Conservation (phyloP, 1,140 invertebrate species). For the Cyclargus thomasi region DNA sequence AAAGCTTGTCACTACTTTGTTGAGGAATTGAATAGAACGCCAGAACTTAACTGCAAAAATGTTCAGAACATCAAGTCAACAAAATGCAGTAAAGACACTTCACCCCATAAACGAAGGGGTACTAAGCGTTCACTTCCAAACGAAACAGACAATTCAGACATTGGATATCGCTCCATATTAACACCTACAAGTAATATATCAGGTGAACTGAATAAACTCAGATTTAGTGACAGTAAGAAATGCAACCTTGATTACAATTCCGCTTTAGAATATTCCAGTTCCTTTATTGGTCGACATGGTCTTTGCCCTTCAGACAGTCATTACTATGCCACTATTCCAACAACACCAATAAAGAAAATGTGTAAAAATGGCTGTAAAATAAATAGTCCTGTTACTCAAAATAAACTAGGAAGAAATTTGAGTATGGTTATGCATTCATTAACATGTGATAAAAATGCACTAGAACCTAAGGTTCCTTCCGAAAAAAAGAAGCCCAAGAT, state of each 20-base stretch:
- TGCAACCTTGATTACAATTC: constrained; percentile 25
- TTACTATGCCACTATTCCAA: constrained; percentile 43
- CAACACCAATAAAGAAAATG: constrained; percentile 57
- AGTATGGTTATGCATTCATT: constrained; percentile 57
- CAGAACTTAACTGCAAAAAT: constrained; percentile 10
- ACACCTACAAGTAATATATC: constrained; percentile 61
- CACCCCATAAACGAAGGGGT: constrained; percentile 42
- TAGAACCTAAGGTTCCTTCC: constrained; percentile 35
- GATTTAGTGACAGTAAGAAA: constrained; percentile 36
- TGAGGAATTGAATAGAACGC: constrained; percentile 7
- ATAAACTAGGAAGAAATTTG: constrained; percentile 46
- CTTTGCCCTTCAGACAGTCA: constrained; percentile 26
- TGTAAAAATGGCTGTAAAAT: constrained; percentile 49
- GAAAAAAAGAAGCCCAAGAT: constrained; percentile 24
- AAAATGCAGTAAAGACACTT: constrained; percentile 24
- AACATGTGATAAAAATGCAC: constrained; percentile 47
- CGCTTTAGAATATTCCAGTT: neutral
- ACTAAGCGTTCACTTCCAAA: constrained; percentile 47
- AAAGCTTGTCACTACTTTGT: constrained; percentile 12
- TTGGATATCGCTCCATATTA: constrained; percentile 27
- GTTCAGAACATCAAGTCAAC: neutral
- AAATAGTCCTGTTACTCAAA: constrained; percentile 40
- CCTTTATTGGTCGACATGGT: constrained; percentile 15
- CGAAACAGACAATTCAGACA: constrained; percentile 32
- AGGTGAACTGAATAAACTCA: constrained; percentile 36